Base-by-base conservation (phyloP, 2,113 vertebrate genomes). In the Haemorhous mexicanus region DNA sequence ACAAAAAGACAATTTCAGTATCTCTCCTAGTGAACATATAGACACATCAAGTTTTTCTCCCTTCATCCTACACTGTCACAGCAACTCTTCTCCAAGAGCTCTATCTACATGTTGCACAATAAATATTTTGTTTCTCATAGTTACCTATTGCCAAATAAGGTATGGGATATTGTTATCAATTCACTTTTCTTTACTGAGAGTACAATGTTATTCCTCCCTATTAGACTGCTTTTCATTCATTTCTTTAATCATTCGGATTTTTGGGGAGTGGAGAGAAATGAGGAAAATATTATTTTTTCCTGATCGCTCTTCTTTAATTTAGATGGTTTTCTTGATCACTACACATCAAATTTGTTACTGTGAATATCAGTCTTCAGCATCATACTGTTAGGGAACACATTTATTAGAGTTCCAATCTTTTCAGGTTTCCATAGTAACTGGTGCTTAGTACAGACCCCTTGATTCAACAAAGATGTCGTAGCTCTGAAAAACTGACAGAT, bases 381-480 rank as follows among this genome's bases (percentile, higher is more conserved):
- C 70, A 55, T 37, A 75, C 22, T 90, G 50, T 85, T 94, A 96
- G 91, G 53, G 44, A 90, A 74, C 56, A 93, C 43, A 62, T 87
- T 93, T 77, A 78, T 91, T 75, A 84, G 66, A 90, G 62, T 89
- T 89, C 27, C 27, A 86, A 22, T 90, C 77, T 91, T 94, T 59
- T 76, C 78, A 80, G 30, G 96, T 97, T 97, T 96, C 96, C 89
- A 96, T 97, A 89, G 94, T 78, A 93, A 97, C 94, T 39, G 35
- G 23, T 79, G 69, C 82, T 94, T 84, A 87, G 63, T 75, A 78
- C 46, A 90, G 74, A 87, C 32, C 22, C 33, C 63, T 93, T 88
- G 93, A 93, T 95, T 95, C 97, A 94, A 90, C 28, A 87, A 90
- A 91, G 32, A 7, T 28, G 63, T 7, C 16, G 15, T 66, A 62